Base-by-base conservation (phyloP, 2,113 vertebrate genomes). In the Alces alces region DNA sequence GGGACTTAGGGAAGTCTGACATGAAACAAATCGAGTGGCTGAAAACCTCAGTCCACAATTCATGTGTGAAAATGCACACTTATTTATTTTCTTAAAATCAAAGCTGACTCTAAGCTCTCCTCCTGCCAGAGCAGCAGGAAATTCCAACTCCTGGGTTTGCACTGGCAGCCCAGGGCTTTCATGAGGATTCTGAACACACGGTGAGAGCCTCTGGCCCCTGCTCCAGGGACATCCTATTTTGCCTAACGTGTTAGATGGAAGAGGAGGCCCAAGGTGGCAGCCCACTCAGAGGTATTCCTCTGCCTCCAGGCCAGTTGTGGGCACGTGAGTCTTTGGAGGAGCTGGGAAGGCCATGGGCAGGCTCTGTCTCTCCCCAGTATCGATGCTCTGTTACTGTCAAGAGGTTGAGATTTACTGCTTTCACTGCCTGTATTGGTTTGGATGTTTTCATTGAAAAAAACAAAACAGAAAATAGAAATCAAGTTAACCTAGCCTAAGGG, bases 61-160 rank as follows among this genome's bases (percentile, higher is more conserved):
- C 61, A 30, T 89, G 93, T 86, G 58, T 55, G 91, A 96, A 94
- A 95, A 96, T 61, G 92, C 33, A 85, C 45, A 86, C 28, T 94
- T 86, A 66, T 97, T 97, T 97, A 89, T 94, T 97, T 98, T 94
- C 64, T 93, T 96, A 86, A 95, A 96, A 95, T 91, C 86, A 91
- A 80, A 95, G 78, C 86, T 36, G 70, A 80, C 58, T 91, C 14
- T 94, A 58, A 85, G 87, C 76, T 91, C 76, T 85, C 87, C 55
- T 94, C 36, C 60, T 47, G 30, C 78, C 76, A 70, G 52, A 43
- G 52, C n/a, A 54, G 76, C 92, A 96, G 93, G 96, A 98, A 95
- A 96, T 94, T 91, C 78, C 66, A 93, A 11, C 57, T 86, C 11
- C 7, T 87, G 66, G 43, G 52, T 93, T 88, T 95, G 60, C 2